Evolutionary conservation across 2,797 vertebrate species (phyloP), one percentile per base, ranked within the genome.

Genomic region (Peromyscus nudipes): DNA sequence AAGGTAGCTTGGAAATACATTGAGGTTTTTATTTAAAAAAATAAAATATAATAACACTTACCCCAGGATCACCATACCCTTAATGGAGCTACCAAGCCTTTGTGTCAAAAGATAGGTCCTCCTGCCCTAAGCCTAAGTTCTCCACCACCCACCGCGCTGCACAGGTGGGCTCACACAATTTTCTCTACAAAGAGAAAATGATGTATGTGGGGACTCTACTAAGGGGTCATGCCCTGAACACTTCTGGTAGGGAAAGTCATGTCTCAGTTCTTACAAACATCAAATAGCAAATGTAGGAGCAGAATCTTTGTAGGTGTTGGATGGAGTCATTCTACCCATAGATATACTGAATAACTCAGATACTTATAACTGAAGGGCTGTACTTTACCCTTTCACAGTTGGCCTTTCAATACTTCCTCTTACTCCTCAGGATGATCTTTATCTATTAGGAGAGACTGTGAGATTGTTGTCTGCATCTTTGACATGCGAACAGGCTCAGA

Each of bases 341-440:
- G 23, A 71, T 7, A 43, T 21, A 12, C 52, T 57, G 81, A 94
- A 69, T n/a, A 73, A 27, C 31, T 5, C 37, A 77, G 31, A 4
- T 43, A 3, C 27, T 92, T 46, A 7, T 62, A 37, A 43, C 17
- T 29, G 49, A 60, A 89, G 31, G 60, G 14, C 43, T 71, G 13
- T 5, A 11, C 49, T 92, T 82, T 79, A 40, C 85, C 60, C 29
- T 92, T 80, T 69, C 83, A 31, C 76, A 62, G 57, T 34, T 5
- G 10, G 37, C n/a, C 89, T 87, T 67, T 88, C 21, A 25, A 19
- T 64, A 13, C 37, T 90, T 29, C 55, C 34, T 46, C 46, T 80
- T 76, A 69, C 67, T 95, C 85, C 81, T 92, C 31, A 7, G 31
- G 16, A 69, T 81, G 86, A 73, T 9, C 21, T 77, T 93, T 84